A percentile compares a stretch with the other conserved stretches of the same genome.
These are phyloP conservation scores for Mormyrus proboscirostris DNA, from an alignment of 2,797 vertebrate species.

Conservation along the genomic window DNA sequence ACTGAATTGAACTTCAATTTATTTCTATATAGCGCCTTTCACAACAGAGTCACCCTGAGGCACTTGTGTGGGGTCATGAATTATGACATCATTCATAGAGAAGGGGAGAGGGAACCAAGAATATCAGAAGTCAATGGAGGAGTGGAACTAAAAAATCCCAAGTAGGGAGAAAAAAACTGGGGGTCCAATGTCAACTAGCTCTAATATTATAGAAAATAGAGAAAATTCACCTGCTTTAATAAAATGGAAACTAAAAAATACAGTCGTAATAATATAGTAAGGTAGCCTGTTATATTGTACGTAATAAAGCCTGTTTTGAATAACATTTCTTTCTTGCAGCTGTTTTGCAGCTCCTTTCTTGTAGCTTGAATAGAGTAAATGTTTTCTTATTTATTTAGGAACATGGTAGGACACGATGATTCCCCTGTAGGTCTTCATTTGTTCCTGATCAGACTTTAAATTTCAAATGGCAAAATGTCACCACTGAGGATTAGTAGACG, in stretches of 20 bases:
- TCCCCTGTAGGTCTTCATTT: not conserved
- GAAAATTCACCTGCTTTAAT: not conserved
- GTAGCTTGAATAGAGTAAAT: not conserved
- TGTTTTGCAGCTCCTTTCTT: not conserved
- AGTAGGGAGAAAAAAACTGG: not conserved
- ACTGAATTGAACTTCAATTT: not conserved
- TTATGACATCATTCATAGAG: not conserved
- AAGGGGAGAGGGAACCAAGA: not conserved
- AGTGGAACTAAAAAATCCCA: not conserved
- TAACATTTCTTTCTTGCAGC: not conserved
- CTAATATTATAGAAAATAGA: not conserved
- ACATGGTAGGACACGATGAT: not conserved
- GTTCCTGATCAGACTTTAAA: not conserved
- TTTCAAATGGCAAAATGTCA: slow-evolving; percentile 10
- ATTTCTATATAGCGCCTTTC: not conserved
- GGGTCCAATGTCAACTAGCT: not conserved
- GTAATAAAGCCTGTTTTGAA: not conserved
- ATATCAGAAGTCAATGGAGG: not conserved
- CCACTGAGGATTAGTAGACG: not conserved
- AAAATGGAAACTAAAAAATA: not conserved
- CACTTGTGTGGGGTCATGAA: not conserved
- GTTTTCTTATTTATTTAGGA: not conserved
- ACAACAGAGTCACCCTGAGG: not conserved
- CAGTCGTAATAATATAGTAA: not conserved
- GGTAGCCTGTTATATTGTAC: not conserved